Evolutionary conservation across 2,888 invertebrate genomes (phyloP).

Genomic region (Scaptomyza cyrtandrae): DNA sequence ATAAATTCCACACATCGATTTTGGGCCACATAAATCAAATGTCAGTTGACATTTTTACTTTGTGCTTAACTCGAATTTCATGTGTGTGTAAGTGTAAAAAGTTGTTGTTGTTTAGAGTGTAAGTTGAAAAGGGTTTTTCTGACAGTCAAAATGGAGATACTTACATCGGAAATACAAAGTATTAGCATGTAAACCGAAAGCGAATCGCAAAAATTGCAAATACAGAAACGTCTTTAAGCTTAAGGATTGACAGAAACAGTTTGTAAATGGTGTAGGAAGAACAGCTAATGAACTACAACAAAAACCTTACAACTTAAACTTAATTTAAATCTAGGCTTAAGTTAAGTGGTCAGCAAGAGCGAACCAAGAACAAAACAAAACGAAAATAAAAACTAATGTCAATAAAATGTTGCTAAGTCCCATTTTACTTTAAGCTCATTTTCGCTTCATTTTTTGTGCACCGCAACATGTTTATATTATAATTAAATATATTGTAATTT

Average conservation of each 20-base stretch:
- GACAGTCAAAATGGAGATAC: constrained; percentile 15
- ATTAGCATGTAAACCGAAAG: constrained; percentile 72
- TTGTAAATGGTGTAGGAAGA: constrained; percentile 38
- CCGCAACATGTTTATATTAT: constrained; percentile 64
- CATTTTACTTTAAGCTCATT: constrained; percentile 27
- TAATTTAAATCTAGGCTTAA: constrained; percentile 40
- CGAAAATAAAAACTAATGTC: constrained; percentile 12
- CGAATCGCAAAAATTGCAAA: constrained; percentile 11
- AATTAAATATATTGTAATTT: constrained; percentile 52
- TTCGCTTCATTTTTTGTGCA: constrained; percentile 65
- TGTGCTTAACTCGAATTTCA: constrained; percentile 35
- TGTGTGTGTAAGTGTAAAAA: constrained; percentile 64
- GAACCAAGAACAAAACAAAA: too few relatives aligned
- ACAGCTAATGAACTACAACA: constrained; percentile 24
- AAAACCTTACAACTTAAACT: constrained; percentile 14
- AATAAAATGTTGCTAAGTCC: constrained; percentile 24
- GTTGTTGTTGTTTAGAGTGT: constrained; percentile 73
- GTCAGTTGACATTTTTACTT: not conserved
- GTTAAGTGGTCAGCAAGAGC: constrained; percentile 19
- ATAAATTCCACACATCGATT: constrained; percentile 45
- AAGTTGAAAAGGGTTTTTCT: constrained; percentile 48
- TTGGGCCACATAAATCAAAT: constrained; percentile 5
- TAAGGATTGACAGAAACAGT: constrained; percentile 26
- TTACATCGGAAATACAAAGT: constrained; percentile 79
- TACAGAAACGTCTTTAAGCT: constrained; percentile 10